Evolutionary conservation across 2,888 invertebrate species (phyloP).

Genomic region (Ornithoptera priamus): DNA sequence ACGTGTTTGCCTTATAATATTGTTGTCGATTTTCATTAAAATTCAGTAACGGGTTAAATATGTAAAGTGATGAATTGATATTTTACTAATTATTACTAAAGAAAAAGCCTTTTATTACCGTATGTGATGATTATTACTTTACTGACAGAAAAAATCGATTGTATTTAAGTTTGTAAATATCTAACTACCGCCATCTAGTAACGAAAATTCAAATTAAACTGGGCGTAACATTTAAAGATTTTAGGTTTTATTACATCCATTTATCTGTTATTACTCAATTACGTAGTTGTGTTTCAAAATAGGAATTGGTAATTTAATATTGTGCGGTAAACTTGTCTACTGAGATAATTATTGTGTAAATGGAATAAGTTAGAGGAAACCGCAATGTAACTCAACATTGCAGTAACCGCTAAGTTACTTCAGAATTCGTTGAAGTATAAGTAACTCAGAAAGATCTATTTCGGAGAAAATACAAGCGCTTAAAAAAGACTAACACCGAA

Average conservation of each 20-base stretch:
- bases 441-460: neutral
- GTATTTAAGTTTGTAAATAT: neutral
- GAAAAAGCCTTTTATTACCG: too few relatives aligned
- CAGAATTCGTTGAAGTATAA: slow-evolving; percentile 1
- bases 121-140: too few relatives aligned
- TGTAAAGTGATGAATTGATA: too few relatives aligned
- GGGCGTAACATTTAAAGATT: neutral
- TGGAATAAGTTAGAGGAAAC: slow-evolving; percentile 19
- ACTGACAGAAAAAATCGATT: neutral
- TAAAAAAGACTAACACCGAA: neutral
- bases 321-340: slow-evolving; percentile 15
- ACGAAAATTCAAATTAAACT: neutral
- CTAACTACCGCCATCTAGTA: neutral
- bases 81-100: too few relatives aligned
- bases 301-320: slow-evolving; percentile 20
- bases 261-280: neutral
- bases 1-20: too few relatives aligned
- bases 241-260: neutral
- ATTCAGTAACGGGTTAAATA: too few relatives aligned
- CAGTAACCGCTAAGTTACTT: neutral
- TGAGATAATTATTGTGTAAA: slow-evolving; percentile 22
- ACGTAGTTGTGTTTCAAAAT: slow-evolving; percentile 5
- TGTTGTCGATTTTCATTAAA: too few relatives aligned
- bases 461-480: neutral
- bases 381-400: slow-evolving; percentile 11